phyloP scores from a whole-genome alignment of 2,888 invertebrate species.

The Cryptus viduatorius region DNA sequence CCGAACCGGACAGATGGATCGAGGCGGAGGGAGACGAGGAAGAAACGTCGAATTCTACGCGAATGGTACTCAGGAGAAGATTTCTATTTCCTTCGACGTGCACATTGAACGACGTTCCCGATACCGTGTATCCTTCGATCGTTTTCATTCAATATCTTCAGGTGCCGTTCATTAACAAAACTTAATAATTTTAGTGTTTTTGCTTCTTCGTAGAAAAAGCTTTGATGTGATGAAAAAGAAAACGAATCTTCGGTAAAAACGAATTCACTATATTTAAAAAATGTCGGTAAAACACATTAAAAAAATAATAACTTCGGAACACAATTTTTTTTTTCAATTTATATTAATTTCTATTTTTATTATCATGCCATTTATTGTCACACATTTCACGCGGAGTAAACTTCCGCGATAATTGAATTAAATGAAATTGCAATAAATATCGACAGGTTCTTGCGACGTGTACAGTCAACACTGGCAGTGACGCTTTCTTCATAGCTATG shows the following conservation, averaged over 20 bases:
- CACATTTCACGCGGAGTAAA: background rate
- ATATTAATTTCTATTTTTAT: background rate
- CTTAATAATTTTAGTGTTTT: no score
- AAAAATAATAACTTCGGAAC: background rate
- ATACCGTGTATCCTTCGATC: conserved; percentile 62
- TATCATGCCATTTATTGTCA: background rate
- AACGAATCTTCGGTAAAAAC: no score
- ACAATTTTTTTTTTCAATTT: background rate
- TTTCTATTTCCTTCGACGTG: conserved; percentile 70
- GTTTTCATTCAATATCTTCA: conserved; percentile 62
- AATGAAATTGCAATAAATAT: conserved; percentile 30
- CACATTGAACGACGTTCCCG: conserved; percentile 63
- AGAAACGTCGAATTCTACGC: conserved; percentile 42
- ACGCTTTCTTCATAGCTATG: conserved; percentile 71
- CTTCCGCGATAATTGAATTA: background rate
- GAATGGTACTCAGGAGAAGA: conserved; percentile 51
- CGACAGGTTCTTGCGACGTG: conserved; percentile 65
- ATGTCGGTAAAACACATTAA: no score
- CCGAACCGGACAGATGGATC: conserved; percentile 65
- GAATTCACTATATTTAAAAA: no score
- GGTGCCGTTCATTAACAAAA: conserved; percentile 16
- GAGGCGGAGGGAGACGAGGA: conserved; percentile 43
- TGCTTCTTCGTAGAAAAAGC: no score
- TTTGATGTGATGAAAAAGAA: no score
- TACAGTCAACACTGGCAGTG: conserved; percentile 68